Evolutionary conservation across 2,797 vertebrate genomes (phyloP).

Genomic region (Pterois miles): DNA sequence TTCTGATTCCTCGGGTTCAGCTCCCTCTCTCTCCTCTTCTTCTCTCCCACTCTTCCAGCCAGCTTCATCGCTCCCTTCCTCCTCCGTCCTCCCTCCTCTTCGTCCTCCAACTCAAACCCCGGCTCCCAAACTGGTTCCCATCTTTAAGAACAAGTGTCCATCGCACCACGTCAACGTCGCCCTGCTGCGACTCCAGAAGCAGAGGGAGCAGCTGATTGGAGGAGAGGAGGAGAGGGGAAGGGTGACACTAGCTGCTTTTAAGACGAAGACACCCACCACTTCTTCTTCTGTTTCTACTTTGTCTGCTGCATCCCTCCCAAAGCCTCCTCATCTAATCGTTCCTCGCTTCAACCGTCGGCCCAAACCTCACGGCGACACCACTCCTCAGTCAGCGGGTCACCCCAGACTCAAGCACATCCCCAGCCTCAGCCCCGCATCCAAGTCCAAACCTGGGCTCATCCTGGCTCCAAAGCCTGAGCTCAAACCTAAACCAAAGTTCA

Average conservation of each 20-base stretch:
- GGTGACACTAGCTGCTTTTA: background rate
- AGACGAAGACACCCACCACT: background rate
- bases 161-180: conserved; percentile 40
- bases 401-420: conserved; percentile 5
- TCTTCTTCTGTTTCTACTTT: background rate
- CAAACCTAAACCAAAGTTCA: background rate
- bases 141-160: conserved; percentile 69
- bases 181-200: conserved; percentile 52
- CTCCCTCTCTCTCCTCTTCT: background rate
- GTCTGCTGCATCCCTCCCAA: background rate
- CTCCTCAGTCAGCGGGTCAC: background rate
- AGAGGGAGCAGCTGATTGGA: conserved; percentile 41
- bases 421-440: background rate
- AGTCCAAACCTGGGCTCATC: background rate
- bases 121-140: conserved; percentile 67
- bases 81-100: background rate
- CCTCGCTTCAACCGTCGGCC: conserved; percentile 16
- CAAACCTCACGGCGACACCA: background rate
- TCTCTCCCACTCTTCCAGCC: background rate
- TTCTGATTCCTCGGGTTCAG: background rate
- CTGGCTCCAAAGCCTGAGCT: background rate
- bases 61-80: background rate
- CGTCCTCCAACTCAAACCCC: background rate
- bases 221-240: conserved; percentile 1
- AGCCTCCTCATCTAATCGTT: background rate